phyloP scores from a whole-genome alignment of 2,888 invertebrate species.

The Petrolisthes manimaculis region DNA sequence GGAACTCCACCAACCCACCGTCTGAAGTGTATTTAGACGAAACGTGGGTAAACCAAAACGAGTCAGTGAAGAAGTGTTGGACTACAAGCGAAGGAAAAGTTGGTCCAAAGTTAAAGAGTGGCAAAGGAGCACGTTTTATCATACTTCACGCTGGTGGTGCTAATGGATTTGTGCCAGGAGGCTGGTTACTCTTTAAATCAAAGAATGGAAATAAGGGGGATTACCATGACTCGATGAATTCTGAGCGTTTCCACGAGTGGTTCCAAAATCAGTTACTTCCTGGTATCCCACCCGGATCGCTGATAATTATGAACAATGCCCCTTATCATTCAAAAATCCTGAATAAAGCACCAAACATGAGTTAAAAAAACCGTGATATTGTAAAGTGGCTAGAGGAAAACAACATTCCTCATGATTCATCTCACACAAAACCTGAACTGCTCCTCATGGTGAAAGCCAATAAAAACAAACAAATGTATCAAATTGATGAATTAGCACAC shows the following conservation, averaged over 20 bases:
- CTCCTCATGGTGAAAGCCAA: too few relatives aligned
- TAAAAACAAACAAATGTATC: too few relatives aligned
- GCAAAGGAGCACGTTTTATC: constrained; percentile 26
- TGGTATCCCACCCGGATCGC: constrained; percentile 23
- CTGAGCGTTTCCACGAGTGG: constrained; percentile 17
- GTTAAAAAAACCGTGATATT: constrained; percentile 21
- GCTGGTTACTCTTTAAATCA: constrained; percentile 2
- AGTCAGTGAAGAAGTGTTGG: too few relatives aligned
- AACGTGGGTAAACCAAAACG: too few relatives aligned
- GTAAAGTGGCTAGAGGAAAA: too few relatives aligned
- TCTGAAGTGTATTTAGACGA: too few relatives aligned
- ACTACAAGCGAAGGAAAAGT: not conserved
- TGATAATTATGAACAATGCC: constrained; percentile 40
- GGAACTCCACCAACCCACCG: too few relatives aligned
- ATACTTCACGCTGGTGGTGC: too few relatives aligned
- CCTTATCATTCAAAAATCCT: constrained; percentile 33
- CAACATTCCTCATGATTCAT: too few relatives aligned
- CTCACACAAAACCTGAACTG: too few relatives aligned
- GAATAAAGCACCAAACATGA: constrained; percentile 4
- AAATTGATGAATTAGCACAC: too few relatives aligned
- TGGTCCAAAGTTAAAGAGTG: not conserved
- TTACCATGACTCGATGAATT: constrained; percentile 27
- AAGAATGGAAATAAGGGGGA: not conserved
- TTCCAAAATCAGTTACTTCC: constrained; percentile 32
- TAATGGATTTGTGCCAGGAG: constrained; percentile 44